Base-by-base conservation (phyloP, 2,888 invertebrate genomes). In the Mesochorus sp. region DNA sequence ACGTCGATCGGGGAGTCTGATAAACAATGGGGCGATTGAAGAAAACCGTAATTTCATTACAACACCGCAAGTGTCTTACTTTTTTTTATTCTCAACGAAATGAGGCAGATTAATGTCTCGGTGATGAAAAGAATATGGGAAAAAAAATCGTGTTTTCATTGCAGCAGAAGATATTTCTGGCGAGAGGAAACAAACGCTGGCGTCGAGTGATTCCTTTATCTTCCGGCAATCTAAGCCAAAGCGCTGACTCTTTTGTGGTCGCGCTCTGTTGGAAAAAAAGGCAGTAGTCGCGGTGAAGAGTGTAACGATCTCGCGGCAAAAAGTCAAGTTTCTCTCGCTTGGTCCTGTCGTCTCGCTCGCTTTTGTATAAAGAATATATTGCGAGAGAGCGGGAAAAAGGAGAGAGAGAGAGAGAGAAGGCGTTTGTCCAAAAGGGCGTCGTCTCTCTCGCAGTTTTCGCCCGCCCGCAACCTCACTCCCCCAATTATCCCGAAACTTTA, bases 401-500 rank as follows among this genome's bases (percentile, higher is more conserved):
- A 28, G 31, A 24, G n/a, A 21, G 57, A 59, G 10, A 59, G 24
- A 24, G 6, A 28, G 24, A 24, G 19, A 17, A 42, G 67, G 70
- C 72, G 79, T 75, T 71, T 76, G 77, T 79, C 73, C 67, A 81
- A 85, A 85, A 81, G 83, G 80, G 82, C 76, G 82, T 71, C 77
- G 71, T 76, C 70, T 77, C 57, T 71, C 79, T 76, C 78, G 78
- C 34, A 81, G 81, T 78, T 80, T 77, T 81, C 80, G 81, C 79
- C 81, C 81, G 82, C 77, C 78, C 78, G 75, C 79, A 79, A 55
- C 79, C 79, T 80, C 80, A 72, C 82, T 83, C 81, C 79, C 79
- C 85, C 86, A 87, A 87, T 87, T 87, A 87, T 85, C 85, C 80
- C 80, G 80, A 86, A 87, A 85, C 85, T 86, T 85, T 85, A 82